phyloP scores from a whole-genome alignment of 2,888 invertebrate species.

The Urechis unicinctus region DNA sequence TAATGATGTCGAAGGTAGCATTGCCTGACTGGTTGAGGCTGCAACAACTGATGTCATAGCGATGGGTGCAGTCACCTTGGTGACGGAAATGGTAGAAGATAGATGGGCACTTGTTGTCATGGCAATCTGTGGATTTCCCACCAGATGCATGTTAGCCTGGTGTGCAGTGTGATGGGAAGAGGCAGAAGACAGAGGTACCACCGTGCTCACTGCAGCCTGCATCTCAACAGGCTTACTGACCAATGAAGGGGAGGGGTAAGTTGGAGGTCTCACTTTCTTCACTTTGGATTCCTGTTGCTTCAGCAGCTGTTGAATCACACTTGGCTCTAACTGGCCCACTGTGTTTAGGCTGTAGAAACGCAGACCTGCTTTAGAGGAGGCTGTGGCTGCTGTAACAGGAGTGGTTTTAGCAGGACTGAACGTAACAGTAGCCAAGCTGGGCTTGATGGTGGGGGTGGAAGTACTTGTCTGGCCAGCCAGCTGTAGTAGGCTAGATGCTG shows the following conservation, averaged over 20 bases:
- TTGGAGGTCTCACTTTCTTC: background rate
- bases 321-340: conserved; percentile 4
- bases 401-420: background rate
- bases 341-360: conserved; percentile 1
- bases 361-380: background rate
- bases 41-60: background rate
- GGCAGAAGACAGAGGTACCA: background rate
- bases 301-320: conserved; percentile 31
- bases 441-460: background rate
- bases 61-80: background rate
- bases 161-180: background rate
- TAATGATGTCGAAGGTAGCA: too few relatives aligned
- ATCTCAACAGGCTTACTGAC: conserved; percentile 3
- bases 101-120: too few relatives aligned
- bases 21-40: too few relatives aligned
- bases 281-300: conserved; percentile 21
- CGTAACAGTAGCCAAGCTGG: background rate
- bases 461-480: background rate
- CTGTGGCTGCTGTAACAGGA: background rate
- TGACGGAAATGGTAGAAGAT: too few relatives aligned
- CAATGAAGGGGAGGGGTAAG: too few relatives aligned
- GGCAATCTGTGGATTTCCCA: too few relatives aligned
- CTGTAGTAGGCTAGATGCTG: background rate
- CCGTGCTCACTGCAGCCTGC: background rate
- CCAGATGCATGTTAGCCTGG: too few relatives aligned